Evolutionary conservation across 2,888 invertebrate genomes (phyloP), one percentile per base, ranked within the genome.

Genomic region (Abrostola tripartita): DNA sequence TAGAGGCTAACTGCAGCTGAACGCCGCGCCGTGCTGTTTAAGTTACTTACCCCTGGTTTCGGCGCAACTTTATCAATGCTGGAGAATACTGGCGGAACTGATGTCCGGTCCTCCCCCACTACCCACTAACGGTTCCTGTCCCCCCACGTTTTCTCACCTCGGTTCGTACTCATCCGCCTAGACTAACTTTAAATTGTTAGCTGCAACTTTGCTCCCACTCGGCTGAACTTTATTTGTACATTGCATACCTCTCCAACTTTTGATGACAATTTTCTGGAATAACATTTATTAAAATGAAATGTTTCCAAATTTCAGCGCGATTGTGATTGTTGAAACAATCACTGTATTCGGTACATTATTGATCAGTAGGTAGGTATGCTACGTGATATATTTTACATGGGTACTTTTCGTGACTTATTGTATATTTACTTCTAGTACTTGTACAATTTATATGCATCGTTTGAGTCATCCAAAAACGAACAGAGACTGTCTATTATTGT

Each of bases 161-260:
- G 79, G 79, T 82, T 85, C 81, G 82, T 83, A 83, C 85, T 88
- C 85, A 81, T 78, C 81, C 81, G 80, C 82, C 85, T 84, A 82
- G 88, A 85, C 87, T 71, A 92, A 93, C 88, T 93, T 93, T 93
- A 92, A 92, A 92, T 92, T 92, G 92, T 92, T 90, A 88, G 82
- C 85, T 86, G 85, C 85, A 90, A 91, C 89, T 90, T 89, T 85
- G 85, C 86, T 88, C 85, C 86, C 88, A 89, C 85, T 89, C 83
- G 78, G 84, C 72, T 83, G 76, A 90, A 90, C 88, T 90, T 90
- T 91, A 90, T 90, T 90, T 90, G 88, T 89, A 87, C 85, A 86
- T 86, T 87, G 81, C 84, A 84, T 85, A 84, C 84, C 81, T 82
- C 80, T 82, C 76, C 78, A 87, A 87, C 83, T 89, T 82, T 71